Evolutionary conservation across 2,888 invertebrate species (phyloP).

Genomic region (Amaurobius ferox): DNA sequence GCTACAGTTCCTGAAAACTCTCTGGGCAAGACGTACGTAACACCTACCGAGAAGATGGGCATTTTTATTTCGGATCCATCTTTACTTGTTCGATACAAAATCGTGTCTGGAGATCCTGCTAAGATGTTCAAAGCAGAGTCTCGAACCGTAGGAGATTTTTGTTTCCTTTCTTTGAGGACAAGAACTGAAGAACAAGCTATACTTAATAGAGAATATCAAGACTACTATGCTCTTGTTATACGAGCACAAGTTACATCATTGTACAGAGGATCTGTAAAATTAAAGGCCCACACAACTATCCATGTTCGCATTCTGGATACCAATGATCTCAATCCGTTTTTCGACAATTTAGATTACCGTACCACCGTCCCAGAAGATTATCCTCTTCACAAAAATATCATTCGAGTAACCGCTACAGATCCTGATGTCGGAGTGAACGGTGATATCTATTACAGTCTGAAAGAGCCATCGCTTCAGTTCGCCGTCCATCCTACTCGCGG

Average conservation of each 20-base stretch:
- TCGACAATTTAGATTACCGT: conserved; percentile 90
- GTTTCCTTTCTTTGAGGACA: conserved; percentile 92
- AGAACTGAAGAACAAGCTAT: conserved; percentile 91
- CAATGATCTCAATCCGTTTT: conserved; percentile 95
- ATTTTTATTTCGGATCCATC: conserved; percentile 80
- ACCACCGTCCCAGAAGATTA: conserved; percentile 91
- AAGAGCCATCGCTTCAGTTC: conserved; percentile 83
- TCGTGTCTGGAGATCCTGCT: conserved; percentile 90
- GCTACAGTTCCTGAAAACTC: conserved; percentile 95
- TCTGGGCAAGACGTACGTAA: conserved; percentile 88
- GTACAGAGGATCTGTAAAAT: conserved; percentile 80
- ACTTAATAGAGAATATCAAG: conserved; percentile 93
- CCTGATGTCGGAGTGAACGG: conserved; percentile 97
- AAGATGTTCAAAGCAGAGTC: conserved; percentile 95
- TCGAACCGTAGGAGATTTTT: conserved; percentile 91
- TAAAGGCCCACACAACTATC: conserved; percentile 85
- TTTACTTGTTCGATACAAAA: conserved; percentile 86
- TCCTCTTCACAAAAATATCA: conserved; percentile 87
- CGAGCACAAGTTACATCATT: conserved; percentile 81
- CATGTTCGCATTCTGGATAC: conserved; percentile 87
- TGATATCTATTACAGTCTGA: conserved; percentile 93
- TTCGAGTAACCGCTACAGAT: conserved; percentile 87
- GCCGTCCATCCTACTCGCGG: conserved; percentile 96
- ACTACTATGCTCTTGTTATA: conserved; percentile 87
- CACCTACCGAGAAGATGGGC: conserved; percentile 88